Evolutionary conservation across 2,797 vertebrate genomes (phyloP).

Genomic region (Acestrorhynchus altus): DNA sequence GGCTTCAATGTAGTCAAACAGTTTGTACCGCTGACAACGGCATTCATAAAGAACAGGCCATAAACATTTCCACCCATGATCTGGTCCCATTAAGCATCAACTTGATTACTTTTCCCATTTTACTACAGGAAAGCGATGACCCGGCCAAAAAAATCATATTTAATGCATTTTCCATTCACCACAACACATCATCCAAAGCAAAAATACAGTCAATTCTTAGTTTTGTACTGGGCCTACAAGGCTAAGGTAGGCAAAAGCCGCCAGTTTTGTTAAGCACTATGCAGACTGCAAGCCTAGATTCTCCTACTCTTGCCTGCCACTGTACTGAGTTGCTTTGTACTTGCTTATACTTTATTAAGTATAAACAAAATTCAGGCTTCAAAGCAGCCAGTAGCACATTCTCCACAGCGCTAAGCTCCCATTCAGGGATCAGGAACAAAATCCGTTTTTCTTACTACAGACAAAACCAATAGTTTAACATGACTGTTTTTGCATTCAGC

Average conservation of each 20-base stretch:
- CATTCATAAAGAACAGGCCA: conserved; percentile 1
- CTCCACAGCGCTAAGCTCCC: too few species aligned
- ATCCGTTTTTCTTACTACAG: too few species aligned
- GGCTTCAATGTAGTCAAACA: conserved; percentile 64
- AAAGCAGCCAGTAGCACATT: background rate
- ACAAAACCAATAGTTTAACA: too few species aligned
- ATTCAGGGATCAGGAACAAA: too few species aligned
- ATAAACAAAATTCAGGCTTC: background rate
- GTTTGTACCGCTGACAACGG: conserved; percentile 16
- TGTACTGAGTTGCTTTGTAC: background rate
- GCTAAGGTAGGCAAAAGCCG: too few species aligned
- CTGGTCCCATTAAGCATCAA: background rate
- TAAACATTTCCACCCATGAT: background rate
- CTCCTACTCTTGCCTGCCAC: background rate
- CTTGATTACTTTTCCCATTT: background rate
- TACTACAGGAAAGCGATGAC: background rate
- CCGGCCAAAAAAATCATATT: background rate
- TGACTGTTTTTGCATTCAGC: too few species aligned
- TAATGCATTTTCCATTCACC: background rate
- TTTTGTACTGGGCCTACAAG: too few species aligned
- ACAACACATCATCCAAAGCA: background rate
- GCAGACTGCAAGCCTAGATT: background rate
- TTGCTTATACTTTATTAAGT: background rate
- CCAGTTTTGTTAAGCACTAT: too few species aligned
- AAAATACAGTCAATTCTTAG: background rate